phyloP scores from a whole-genome alignment of 2,888 invertebrate species.

The Philereme vetulata region DNA sequence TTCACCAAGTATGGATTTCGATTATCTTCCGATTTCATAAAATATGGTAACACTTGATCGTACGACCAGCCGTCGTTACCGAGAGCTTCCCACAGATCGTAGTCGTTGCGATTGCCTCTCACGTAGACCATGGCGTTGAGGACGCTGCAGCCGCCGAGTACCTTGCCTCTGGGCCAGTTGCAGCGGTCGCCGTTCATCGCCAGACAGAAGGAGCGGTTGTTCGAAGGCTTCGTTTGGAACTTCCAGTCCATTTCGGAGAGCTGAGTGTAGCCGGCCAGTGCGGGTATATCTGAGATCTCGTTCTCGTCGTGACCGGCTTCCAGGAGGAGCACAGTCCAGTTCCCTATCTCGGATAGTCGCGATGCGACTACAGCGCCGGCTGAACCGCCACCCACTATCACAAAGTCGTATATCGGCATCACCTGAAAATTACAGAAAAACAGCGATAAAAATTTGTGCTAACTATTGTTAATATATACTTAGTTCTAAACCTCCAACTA shows the following conservation, averaged over 20 bases:
- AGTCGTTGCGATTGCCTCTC: constrained; percentile 93
- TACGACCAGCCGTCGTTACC: constrained; percentile 96
- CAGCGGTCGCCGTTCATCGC: constrained; percentile 94
- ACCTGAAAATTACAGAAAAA: constrained; percentile 79
- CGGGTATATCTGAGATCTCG: constrained; percentile 94
- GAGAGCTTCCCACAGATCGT: constrained; percentile 92
- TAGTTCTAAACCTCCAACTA: not conserved
- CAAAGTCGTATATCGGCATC: constrained; percentile 91
- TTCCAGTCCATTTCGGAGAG: constrained; percentile 96
- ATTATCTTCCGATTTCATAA: constrained; percentile 94
- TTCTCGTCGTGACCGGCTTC: constrained; percentile 96
- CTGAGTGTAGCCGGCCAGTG: constrained; percentile 92
- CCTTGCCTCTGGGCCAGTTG: constrained; percentile 97
- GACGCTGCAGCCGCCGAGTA: constrained; percentile 93
- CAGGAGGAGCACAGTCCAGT: constrained; percentile 92
- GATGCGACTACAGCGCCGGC: constrained; percentile 95
- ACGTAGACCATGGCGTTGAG: constrained; percentile 97
- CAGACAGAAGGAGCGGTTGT: constrained; percentile 91
- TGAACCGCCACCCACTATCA: constrained; percentile 94
- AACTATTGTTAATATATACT: constrained; percentile 6
- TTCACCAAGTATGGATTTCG: constrained; percentile 91
- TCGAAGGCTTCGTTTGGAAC: constrained; percentile 92
- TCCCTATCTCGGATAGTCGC: constrained; percentile 90
- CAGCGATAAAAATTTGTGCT: not conserved
- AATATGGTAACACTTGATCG: constrained; percentile 91